Evolutionary conservation across 23 tunicate genomes (phyloP).

Genomic region (Aplidium turbinatum): DNA sequence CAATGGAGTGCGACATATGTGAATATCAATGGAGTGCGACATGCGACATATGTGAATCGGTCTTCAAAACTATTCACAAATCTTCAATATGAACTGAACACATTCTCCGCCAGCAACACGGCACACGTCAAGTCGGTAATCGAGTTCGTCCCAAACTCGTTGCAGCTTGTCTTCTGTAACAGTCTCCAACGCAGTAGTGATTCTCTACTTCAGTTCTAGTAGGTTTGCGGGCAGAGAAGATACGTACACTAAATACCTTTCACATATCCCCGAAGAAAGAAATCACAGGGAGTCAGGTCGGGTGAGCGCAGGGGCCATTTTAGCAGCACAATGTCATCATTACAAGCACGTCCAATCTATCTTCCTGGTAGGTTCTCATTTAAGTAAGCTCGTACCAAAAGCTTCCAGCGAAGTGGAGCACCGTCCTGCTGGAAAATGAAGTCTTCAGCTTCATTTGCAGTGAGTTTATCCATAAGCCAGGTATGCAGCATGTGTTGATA

Average conservation of each 20-base stretch:
- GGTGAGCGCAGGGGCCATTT: conserved; percentile 28
- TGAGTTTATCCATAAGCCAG: conserved; percentile 24
- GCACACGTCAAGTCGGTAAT: conserved; percentile 31
- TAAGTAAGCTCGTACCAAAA: conserved; percentile 4
- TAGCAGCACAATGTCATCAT: conserved; percentile 24
- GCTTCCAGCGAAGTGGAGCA: conserved; percentile 17
- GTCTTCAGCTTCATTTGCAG: conserved; percentile 23
- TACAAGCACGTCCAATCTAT: conserved; percentile 27
- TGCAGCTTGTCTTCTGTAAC: conserved; percentile 31
- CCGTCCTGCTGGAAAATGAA: conserved; percentile 24
- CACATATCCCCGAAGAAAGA: conserved; percentile 5
- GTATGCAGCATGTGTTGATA: conserved; percentile 24
- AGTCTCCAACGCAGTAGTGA: conserved; percentile 24
- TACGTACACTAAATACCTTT: conserved; percentile 5
- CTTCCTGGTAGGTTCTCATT: conserved; percentile 21
- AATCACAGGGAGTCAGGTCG: too few relatives aligned
- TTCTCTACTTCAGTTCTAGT: conserved; percentile 15
- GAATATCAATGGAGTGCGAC: too few relatives aligned
- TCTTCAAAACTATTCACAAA: too few relatives aligned
- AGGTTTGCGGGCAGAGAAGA: conserved; percentile 18
- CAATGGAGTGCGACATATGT: too few relatives aligned
- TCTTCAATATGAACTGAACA: too few relatives aligned
- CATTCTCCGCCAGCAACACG: conserved; percentile 22
- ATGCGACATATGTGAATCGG: too few relatives aligned
- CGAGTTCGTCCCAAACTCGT: conserved; percentile 29